Evolutionary conservation across 2,888 invertebrate genomes (phyloP), one percentile per base, ranked within the genome.

Genomic region (Sympetrum striolatum): DNA sequence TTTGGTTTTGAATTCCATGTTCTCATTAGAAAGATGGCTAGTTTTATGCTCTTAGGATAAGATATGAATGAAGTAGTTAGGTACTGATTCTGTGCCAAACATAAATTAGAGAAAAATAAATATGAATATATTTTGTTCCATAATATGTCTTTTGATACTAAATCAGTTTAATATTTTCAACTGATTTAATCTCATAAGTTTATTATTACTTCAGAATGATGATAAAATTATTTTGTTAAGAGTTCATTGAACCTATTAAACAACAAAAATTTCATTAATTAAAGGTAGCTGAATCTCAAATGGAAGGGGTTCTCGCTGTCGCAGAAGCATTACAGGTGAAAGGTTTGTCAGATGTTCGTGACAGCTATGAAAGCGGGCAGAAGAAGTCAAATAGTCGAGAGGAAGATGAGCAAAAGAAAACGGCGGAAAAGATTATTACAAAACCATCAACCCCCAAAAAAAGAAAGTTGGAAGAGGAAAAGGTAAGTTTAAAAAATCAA

Each of bases 241-340:
- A 18, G 15, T 37, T 35, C 15, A 22, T 2, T 3, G 15, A 6
- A 35, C 5, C 35, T n/a, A 37, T 12, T 8, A 48, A 22, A 39
- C 14, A 3, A 14, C 12, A 37, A 37, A 14, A 2, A 18, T 22
- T 12, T 25, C 14, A 79, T 90, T 58, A 90, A 86, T 60, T 82
- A 35, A 90, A 93, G 93, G 92, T 95, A 15, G 92, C 93, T 8
- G 94, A 95, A 91, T 92, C 92, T 25, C 94, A 95, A 91, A 92
- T 95, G 91, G 93, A 94, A 90, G 92, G 93, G 91, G 93, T 95
- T 60, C 92, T 95, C 60, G 93, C 93, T 6, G 93, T 94, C 53
- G 95, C 94, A 2, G 94, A 94, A 92, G 93, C 93, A 44, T 92
- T 95, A 25, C 94, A 94, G 93, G 93, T 95, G 3, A 95, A 95